phyloP scores from a whole-genome alignment of 2,113 vertebrate genomes.

The Phrynosoma platyrhinos region DNA sequence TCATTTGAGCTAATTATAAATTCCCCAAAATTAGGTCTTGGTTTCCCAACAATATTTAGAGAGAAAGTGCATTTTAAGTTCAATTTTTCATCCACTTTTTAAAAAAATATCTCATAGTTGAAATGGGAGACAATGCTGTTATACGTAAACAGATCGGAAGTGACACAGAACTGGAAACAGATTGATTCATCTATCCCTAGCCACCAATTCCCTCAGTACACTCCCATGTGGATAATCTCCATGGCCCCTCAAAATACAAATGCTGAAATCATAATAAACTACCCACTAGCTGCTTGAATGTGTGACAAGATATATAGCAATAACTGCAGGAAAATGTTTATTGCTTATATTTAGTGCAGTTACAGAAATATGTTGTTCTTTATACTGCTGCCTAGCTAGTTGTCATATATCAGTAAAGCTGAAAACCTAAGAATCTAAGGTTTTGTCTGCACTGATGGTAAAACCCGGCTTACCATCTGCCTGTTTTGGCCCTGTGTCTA shows the following conservation, averaged over 20 bases:
- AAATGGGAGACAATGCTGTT: background rate
- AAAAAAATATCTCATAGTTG: background rate
- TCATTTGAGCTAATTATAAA: too few relatives aligned
- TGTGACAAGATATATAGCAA: too few relatives aligned
- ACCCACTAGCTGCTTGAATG: background rate
- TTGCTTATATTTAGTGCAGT: background rate
- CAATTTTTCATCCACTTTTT: too few relatives aligned
- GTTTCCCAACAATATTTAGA: background rate
- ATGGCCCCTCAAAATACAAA: background rate
- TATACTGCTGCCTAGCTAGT: background rate
- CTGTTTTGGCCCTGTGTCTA: too few relatives aligned
- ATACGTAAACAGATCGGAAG: background rate
- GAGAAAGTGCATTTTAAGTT: too few relatives aligned
- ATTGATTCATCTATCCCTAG: background rate
- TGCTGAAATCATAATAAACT: background rate
- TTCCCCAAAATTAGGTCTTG: too few relatives aligned
- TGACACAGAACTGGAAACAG: background rate
- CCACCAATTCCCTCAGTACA: background rate
- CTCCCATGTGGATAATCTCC: background rate
- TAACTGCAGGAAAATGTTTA: too few relatives aligned
- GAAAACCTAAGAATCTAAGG: background rate
- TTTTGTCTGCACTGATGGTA: too few relatives aligned
- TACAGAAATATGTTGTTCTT: background rate
- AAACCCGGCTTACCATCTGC: too few relatives aligned
- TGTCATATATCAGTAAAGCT: background rate